Conservation (phyloP, 1,140 invertebrate species). For the Drosophila ogumai region DNA sequence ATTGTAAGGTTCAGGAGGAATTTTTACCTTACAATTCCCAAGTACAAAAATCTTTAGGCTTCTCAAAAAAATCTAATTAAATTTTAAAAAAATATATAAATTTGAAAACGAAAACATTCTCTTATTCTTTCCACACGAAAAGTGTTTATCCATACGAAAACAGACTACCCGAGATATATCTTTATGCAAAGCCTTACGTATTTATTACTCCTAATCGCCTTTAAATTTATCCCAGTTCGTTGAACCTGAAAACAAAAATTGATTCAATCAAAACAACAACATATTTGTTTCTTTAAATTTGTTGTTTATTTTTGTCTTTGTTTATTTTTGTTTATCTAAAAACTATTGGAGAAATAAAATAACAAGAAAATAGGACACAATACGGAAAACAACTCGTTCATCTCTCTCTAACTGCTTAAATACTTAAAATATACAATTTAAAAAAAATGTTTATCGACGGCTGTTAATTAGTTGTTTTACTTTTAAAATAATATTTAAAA, state of each 20-base stretch:
- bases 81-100: background rate
- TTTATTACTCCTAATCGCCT: constrained; percentile 16
- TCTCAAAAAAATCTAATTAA: background rate
- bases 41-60: background rate
- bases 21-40: background rate
- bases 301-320: constrained; percentile 54
- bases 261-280: constrained; percentile 8
- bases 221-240: constrained; percentile 23
- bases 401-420: constrained; percentile 13
- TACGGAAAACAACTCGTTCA: constrained; percentile 38
- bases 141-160: background rate
- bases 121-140: background rate
- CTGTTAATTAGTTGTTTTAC: constrained; percentile 21
- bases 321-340: constrained; percentile 59
- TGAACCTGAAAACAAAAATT: constrained; percentile 16
- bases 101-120: background rate
- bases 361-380: constrained; percentile 67
- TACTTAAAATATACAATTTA: constrained; percentile 53
- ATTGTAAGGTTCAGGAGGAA: too few species aligned
- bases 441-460: constrained; percentile 47
- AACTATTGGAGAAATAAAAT: constrained; percentile 66
- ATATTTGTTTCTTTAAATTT: constrained; percentile 24
- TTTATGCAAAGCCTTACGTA: constrained; percentile 8
- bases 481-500: constrained; percentile 53
- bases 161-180: constrained; percentile 8